A percentile compares a stretch with the other conserved stretches of the same genome.
phyloP scores from a whole-genome alignment of 2,113 vertebrate species.

The Thryonomys swinderianus region DNA sequence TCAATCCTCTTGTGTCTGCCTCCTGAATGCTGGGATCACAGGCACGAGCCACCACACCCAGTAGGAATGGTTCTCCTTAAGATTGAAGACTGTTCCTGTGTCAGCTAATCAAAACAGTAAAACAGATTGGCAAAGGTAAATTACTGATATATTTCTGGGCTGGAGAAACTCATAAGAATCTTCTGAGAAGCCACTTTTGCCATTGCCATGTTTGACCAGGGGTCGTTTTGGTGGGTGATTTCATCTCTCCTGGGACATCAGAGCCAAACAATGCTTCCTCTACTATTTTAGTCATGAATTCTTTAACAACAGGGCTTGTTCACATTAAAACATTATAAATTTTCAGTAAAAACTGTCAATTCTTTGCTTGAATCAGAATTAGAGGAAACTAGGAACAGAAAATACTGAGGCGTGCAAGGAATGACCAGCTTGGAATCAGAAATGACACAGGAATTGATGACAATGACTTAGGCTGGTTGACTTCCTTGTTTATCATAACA shows the following conservation, averaged over 20 bases:
- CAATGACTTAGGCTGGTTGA: neutral
- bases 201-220: neutral
- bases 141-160: neutral
- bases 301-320: neutral
- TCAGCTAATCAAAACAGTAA: neutral
- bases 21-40: too few species aligned
- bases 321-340: conserved; percentile 1
- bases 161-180: neutral
- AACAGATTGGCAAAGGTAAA: neutral
- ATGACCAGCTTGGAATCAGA: neutral
- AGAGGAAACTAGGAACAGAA: neutral
- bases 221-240: neutral
- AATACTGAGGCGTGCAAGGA: neutral
- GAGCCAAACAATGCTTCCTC: neutral
- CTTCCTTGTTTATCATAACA: neutral
- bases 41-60: too few species aligned
- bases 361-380: neutral
- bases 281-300: neutral
- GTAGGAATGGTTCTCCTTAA: neutral
- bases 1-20: too few species aligned
- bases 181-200: neutral
- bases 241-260: neutral
- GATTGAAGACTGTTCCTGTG: neutral
- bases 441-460: neutral
- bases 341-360: neutral